A percentile compares a stretch with the other conserved stretches of the same genome.
Evolutionary conservation across 2,113 vertebrate genomes (phyloP).

Genomic region (Erpornis zantholeuca): DNA sequence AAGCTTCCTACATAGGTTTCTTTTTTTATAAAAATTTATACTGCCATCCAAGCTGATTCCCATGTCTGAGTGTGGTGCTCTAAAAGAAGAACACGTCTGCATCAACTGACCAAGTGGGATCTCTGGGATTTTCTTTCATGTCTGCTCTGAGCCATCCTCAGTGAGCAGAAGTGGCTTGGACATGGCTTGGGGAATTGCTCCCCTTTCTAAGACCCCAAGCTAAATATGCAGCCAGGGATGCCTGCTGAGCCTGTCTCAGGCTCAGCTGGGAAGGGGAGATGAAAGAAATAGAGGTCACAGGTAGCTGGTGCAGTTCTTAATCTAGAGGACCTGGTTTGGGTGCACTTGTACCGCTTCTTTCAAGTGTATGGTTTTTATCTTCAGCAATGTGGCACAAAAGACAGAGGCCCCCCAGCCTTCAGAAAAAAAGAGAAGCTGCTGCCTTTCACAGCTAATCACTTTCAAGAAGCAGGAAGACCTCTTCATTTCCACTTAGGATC

Average conservation of each 20-base stretch:
- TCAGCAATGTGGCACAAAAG: neutral
- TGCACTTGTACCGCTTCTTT: neutral
- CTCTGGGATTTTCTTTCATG: neutral
- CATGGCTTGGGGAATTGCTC: neutral
- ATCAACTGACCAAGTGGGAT: neutral
- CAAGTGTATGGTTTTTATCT: neutral
- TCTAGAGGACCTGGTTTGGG: neutral
- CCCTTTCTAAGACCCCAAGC: neutral
- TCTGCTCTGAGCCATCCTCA: neutral
- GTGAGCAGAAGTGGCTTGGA: neutral
- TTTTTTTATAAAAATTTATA: slow-evolving; percentile 27
- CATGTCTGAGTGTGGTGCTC: neutral
- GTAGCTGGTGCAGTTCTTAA: neutral
- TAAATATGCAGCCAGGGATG: neutral
- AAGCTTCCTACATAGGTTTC: slow-evolving; percentile 40
- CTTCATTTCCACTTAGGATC: neutral
- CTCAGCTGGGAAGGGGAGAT: neutral
- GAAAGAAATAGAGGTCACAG: neutral
- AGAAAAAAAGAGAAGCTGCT: neutral
- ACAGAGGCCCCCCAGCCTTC: neutral
- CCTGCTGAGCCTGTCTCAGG: neutral
- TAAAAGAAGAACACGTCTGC: neutral
- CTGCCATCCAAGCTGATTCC: neutral
- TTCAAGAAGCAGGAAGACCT: neutral
- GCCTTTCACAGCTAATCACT: neutral